Base-by-base conservation (phyloP, 92 coral and sea anemone species). In the Paramuricea clavata region DNA sequence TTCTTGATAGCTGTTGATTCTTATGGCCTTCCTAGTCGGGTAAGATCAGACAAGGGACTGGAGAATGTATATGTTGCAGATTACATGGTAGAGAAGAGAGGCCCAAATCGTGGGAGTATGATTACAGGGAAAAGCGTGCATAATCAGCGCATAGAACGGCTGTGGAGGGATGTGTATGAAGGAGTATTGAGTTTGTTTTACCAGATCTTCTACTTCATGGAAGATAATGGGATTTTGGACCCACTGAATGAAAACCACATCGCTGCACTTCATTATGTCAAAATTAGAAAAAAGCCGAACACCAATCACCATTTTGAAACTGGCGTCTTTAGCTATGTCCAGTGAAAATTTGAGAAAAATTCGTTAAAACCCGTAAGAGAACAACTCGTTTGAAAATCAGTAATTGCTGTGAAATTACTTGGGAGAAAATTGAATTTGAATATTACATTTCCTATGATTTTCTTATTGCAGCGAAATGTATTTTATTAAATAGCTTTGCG, bases 181-280 rank as follows among this genome's bases (percentile, higher is more conserved):
- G n/a, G n/a, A n/a, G 92, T 89, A 22, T 73, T 89, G 74, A 52
- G 89, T 36, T 81, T 85, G 69, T 88, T 73, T 88, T 83, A 88
- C 60, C 86, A 73, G 70, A 60, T 90, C 47, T 81, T 86, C 67
- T 91, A 87, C 68, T 91, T 91, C 82, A 83, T 83, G 84, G 86
- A 90, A 41, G 93, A 90, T 69, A 33, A 68, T 7, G 84, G 87
- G 8, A 70, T 85, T 25, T 64, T 89, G 19, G 90, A 92, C 81
- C 92, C 90, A 33, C 70, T 81, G 25, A 84, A 92, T 82, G 78
- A 86, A n/a, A n/a, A 62, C 54, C 95, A 92, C 69, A 86, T 92
- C 64, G 89, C 85, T 75, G 93, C 95, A 25, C 89, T 89, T 52
- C 95, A 90, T 76, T 71, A 89, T 85, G 88, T 92, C 16, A n/a